phyloP scores from a whole-genome alignment of 2,113 vertebrate species.

The Oryzias woworae region DNA sequence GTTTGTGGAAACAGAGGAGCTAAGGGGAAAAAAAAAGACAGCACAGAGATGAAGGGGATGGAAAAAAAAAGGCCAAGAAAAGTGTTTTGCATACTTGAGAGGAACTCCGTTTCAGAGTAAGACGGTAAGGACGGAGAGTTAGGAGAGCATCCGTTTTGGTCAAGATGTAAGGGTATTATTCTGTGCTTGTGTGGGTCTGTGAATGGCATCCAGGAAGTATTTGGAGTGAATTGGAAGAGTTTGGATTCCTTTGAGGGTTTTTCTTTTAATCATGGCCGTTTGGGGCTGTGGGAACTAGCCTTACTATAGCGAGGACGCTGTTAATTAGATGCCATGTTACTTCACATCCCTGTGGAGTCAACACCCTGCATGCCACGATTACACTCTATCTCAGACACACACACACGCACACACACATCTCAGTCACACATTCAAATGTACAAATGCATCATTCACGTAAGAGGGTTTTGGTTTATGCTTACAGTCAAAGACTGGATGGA shows the following conservation, averaged over 20 bases:
- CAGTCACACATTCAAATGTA: constrained; percentile 11
- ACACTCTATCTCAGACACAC: constrained; percentile 34
- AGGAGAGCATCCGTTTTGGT: constrained; percentile 71
- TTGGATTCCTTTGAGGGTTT: constrained; percentile 69
- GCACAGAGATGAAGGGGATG: constrained; percentile 53
- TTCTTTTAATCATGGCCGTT: constrained; percentile 78
- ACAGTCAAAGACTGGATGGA: background rate
- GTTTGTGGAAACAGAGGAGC: constrained; percentile 43
- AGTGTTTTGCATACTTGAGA: constrained; percentile 36
- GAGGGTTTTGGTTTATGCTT: background rate
- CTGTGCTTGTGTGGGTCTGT: constrained; percentile 56
- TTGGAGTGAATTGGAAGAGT: constrained; percentile 65
- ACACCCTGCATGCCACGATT: constrained; percentile 58
- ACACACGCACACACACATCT: constrained; percentile 27
- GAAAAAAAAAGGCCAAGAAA: constrained; percentile 45
- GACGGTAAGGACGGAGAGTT: constrained; percentile 46
- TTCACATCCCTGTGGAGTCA: constrained; percentile 67
- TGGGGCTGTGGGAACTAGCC: constrained; percentile 67
- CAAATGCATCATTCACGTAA: constrained; percentile 4
- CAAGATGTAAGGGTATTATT: constrained; percentile 63
- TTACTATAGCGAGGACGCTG: constrained; percentile 67
- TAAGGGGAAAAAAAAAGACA: constrained; percentile 9
- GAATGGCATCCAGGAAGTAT: constrained; percentile 62
- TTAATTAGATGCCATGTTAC: constrained; percentile 74
- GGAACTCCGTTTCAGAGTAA: constrained; percentile 38